Conservation (phyloP, 2,113 vertebrate species). For the Zeus faber region DNA sequence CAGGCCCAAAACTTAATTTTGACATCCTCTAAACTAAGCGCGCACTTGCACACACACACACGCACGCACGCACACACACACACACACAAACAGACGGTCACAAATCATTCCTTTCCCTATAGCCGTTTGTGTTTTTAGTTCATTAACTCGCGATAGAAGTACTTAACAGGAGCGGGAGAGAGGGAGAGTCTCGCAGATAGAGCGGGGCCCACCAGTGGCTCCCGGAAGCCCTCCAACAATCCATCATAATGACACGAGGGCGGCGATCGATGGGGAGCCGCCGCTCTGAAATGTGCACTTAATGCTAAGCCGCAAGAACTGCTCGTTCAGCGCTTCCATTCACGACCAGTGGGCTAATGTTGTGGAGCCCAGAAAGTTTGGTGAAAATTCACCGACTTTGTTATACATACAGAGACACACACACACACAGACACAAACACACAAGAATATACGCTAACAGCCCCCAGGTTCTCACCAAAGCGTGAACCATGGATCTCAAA, state of each 20-base stretch:
- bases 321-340: constrained; percentile 59
- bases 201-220: constrained; percentile 32
- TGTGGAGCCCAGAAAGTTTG: constrained; percentile 43
- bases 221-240: constrained; percentile 64
- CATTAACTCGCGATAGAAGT: constrained; percentile 72
- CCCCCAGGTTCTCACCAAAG: too few relatives aligned
- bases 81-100: constrained; percentile 32
- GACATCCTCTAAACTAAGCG: constrained; percentile 22
- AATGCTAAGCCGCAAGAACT: constrained; percentile 49
- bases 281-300: constrained; percentile 37
- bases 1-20: constrained; percentile 15
- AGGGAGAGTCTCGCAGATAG: constrained; percentile 64
- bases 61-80: constrained; percentile 14
- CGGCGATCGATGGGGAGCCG: constrained; percentile 67
- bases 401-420: too few relatives aligned
- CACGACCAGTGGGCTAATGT: constrained; percentile 33
- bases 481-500: too few relatives aligned
- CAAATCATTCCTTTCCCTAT: constrained; percentile 49
- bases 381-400: constrained; percentile 36
- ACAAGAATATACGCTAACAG: too few relatives aligned
- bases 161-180: constrained; percentile 65
- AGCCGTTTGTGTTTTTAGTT: constrained; percentile 58
- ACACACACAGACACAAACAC: neutral
- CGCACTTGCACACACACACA: neutral
- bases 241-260: constrained; percentile 73